Conservation (phyloP, 2,888 invertebrate species). For the Poecilus cupreus region DNA sequence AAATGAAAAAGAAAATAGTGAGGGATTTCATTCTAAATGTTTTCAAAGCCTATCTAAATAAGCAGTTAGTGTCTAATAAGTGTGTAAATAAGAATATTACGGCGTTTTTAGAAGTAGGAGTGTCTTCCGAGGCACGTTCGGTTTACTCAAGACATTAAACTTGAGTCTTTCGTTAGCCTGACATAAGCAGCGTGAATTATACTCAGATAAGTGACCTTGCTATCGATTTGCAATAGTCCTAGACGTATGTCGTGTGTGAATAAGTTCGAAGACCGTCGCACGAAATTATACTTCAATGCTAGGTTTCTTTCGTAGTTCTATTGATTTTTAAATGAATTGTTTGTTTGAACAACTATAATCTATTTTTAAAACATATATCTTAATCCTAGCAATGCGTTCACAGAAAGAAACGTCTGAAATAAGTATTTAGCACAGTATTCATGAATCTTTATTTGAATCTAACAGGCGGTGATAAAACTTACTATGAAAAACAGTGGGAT, state of each 20-base stretch:
- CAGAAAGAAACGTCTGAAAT: neutral
- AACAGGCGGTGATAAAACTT: neutral
- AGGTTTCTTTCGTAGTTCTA: neutral
- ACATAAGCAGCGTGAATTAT: constrained; percentile 45
- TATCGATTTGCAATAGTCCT: constrained; percentile 45
- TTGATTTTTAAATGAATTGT: constrained; percentile 25
- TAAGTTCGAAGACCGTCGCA: constrained; percentile 9
- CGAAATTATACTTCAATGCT: constrained; percentile 9
- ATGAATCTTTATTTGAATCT: neutral
- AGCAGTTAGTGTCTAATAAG: neutral
- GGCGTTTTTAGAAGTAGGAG: no score
- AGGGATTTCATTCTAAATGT: no score
- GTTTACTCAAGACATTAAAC: constrained; percentile 43
- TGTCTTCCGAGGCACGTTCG: constrained; percentile 11
- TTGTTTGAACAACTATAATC: neutral
- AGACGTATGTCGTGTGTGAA: constrained; percentile 5
- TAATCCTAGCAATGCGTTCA: neutral
- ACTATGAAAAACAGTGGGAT: constrained; percentile 44
- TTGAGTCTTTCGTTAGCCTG: constrained; percentile 1
- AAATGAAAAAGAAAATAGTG: no score
- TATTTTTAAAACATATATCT: constrained; percentile 31
- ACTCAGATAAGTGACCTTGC: constrained; percentile 41
- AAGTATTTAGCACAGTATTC: neutral
- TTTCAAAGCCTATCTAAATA: no score
- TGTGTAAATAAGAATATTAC: neutral